Evolutionary conservation across 2,888 invertebrate genomes (phyloP).

Genomic region (Amphipoea oculea): DNA sequence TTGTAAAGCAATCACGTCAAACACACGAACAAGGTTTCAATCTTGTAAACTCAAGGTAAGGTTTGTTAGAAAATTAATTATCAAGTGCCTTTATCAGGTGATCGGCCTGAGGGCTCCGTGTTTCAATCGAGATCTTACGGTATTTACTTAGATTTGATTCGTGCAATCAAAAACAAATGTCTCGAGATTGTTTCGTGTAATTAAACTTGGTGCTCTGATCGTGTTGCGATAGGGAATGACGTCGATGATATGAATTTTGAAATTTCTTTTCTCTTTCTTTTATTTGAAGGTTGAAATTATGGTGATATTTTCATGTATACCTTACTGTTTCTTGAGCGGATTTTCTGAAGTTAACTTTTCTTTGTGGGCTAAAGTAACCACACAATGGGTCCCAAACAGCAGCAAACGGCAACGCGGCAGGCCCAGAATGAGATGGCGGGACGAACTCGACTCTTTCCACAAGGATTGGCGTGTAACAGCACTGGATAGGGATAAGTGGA

Average conservation of each 20-base stretch:
- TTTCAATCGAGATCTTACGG: slow-evolving; percentile 72
- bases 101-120: slow-evolving; percentile 75
- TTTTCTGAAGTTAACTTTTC: background rate
- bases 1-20: slow-evolving; percentile 52
- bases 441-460: too few relatives aligned
- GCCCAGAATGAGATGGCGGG: too few relatives aligned
- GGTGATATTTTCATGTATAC: background rate
- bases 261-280: background rate
- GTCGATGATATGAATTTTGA: slow-evolving; percentile 34
- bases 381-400: too few relatives aligned
- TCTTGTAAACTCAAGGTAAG: slow-evolving; percentile 70
- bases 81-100: slow-evolving; percentile 82
- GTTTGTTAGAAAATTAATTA: slow-evolving; percentile 86
- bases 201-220: slow-evolving; percentile 58
- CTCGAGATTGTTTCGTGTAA: slow-evolving; percentile 59
- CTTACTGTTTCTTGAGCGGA: background rate
- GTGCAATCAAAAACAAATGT: slow-evolving; percentile 71
- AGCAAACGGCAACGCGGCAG: too few relatives aligned
- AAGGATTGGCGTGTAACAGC: too few relatives aligned
- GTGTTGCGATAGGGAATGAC: slow-evolving; percentile 40
- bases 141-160: slow-evolving; percentile 75
- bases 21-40: slow-evolving; percentile 57
- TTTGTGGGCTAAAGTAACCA: too few relatives aligned
- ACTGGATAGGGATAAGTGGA: too few relatives aligned
- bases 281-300: slow-evolving; percentile 6